Conservation (phyloP, 2,888 invertebrate genomes). For the Eristalis arbustorum region DNA sequence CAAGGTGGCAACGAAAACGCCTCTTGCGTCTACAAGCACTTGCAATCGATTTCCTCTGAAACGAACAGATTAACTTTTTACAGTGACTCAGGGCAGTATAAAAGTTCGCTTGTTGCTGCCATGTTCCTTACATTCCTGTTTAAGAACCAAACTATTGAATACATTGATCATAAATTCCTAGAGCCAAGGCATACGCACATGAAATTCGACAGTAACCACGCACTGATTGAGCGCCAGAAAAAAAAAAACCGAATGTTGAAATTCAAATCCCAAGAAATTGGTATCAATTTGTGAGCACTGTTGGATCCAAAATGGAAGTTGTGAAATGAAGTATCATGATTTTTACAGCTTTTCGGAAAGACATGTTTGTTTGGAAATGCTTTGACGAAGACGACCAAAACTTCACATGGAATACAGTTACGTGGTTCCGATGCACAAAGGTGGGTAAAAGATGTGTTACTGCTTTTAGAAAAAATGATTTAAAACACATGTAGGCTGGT, state of each 20-base stretch:
- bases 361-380: slow-evolving; percentile 20
- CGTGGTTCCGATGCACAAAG: slow-evolving; percentile 47
- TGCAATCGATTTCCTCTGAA: slow-evolving; percentile 16
- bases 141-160: slow-evolving; percentile 27
- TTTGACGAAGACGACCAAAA: slow-evolving; percentile 9
- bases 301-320: slow-evolving; percentile 1
- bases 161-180: slow-evolving; percentile 21
- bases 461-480: slow-evolving; percentile 32
- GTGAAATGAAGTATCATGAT: background rate
- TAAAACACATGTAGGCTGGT: slow-evolving; percentile 34
- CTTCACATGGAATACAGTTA: slow-evolving; percentile 15
- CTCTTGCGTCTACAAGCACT: slow-evolving; percentile 43
- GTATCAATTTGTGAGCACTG: slow-evolving; percentile 13
- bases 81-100: slow-evolving; percentile 59
- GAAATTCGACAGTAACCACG: slow-evolving; percentile 61
- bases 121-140: slow-evolving; percentile 44
- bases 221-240: slow-evolving; percentile 29
- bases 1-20: slow-evolving; percentile 50
- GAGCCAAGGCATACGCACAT: slow-evolving; percentile 58
- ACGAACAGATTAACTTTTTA: slow-evolving; percentile 57
- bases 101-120: slow-evolving; percentile 45
- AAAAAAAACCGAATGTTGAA: slow-evolving; percentile 28
- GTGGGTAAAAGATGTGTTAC: slow-evolving; percentile 48
- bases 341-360: slow-evolving; percentile 14
- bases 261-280: slow-evolving; percentile 53